Evolutionary conservation across 1,140 invertebrate genomes (phyloP).

Genomic region (Latrodectus geometricus): DNA sequence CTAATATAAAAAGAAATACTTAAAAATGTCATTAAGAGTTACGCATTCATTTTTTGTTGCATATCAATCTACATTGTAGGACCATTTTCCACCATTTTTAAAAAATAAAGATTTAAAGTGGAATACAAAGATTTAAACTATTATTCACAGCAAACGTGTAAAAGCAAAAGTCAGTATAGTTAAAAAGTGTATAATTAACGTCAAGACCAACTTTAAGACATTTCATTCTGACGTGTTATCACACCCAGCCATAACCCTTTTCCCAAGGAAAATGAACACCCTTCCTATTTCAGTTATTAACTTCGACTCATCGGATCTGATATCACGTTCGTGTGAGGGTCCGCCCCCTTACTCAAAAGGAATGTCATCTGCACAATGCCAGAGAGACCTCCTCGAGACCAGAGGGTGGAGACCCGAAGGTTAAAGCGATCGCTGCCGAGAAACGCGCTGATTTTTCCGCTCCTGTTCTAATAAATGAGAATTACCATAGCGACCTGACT

Average conservation of each 20-base stretch:
- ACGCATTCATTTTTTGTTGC: background rate
- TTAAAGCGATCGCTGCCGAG: slow-evolving; percentile 20
- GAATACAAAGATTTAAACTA: background rate
- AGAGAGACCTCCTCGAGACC: background rate
- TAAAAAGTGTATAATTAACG: background rate
- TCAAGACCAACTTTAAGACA: background rate
- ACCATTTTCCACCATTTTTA: background rate
- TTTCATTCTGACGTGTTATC: background rate
- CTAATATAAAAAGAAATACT: too few species aligned
- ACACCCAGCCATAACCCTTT: background rate
- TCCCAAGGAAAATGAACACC: background rate
- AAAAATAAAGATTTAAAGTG: background rate
- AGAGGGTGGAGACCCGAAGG: slow-evolving; percentile 12
- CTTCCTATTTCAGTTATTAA: background rate
- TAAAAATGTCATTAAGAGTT: background rate
- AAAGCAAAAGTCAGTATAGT: background rate
- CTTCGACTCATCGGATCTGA: background rate
- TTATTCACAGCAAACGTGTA: background rate
- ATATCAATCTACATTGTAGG: background rate
- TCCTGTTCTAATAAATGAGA: background rate
- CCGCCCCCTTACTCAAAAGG: background rate
- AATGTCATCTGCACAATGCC: slow-evolving; percentile 24
- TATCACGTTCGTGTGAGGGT: background rate
- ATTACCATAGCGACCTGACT: slow-evolving; percentile 45
- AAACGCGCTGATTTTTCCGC: background rate